Evolutionary conservation across 2,888 invertebrate genomes (phyloP), one percentile per base, ranked within the genome.

Genomic region (Sphinx pinastri): DNA sequence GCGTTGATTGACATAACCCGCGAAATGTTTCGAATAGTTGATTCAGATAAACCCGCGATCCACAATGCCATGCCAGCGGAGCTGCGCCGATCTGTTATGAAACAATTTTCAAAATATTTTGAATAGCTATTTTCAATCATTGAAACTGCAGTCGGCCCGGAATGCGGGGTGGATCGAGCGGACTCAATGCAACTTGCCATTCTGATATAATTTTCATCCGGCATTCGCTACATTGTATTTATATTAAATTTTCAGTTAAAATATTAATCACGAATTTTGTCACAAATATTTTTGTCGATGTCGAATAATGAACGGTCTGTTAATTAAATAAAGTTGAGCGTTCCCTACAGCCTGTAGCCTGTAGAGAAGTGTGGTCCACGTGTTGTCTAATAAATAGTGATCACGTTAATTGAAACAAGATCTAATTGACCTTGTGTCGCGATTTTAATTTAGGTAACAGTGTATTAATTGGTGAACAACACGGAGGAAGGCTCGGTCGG

Each of bases 91-190:
- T 81, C 86, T 88, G 92, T 89, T 92, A 92, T 91, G 90, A 92
- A 94, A 92, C 91, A 91, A 94, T 92, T 94, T 94, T 94, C 92
- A 94, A 94, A 94, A 92, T 93, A 90, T 93, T 94, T 94, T 93
- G 93, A 92, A 93, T 94, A 90, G 91, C 92, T 91, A 91, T 93
- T 93, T 93, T 92, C 92, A 93, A 92, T 92, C 82, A 91, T 93
- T 93, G 93, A 89, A 92, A 92, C 92, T 92, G 92, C 91, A 88
- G 87, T 76, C 81, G 79, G 79, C 70, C 76, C 70, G 93, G 93
- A 92, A 93, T 93, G 89, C 86, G 84, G 87, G 84, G 86, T 84
- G 85, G 84, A 82, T 81, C 81, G 86, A 77, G 77, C 79, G 81
- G 80, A 81, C 85, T 84, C 82, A 83, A 79, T 82, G 82, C 83